phyloP scores from a whole-genome alignment of 2,113 vertebrate species.

The Plectropomus leopardus region DNA sequence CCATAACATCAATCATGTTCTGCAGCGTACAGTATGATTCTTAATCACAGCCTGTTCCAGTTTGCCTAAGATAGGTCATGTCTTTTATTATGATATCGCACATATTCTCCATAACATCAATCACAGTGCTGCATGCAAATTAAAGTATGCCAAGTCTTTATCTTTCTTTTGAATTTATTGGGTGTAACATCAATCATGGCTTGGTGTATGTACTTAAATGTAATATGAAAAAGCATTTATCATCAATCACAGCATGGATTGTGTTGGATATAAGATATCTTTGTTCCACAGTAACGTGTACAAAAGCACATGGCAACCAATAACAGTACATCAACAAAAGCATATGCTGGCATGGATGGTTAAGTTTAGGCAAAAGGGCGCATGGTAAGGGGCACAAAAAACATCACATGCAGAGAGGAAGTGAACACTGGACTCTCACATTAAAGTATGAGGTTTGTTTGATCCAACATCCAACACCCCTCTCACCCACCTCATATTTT shows the following conservation, averaged over 20 bases:
- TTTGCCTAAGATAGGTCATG: constrained; percentile 7
- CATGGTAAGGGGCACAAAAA: too few relatives aligned
- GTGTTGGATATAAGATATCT: not conserved
- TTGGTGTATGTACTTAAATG: not conserved
- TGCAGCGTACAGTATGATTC: constrained; percentile 13
- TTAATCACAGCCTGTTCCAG: constrained; percentile 29
- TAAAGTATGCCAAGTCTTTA: not conserved
- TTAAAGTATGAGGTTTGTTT: too few relatives aligned
- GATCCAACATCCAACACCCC: too few relatives aligned
- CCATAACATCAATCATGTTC: constrained; percentile 48
- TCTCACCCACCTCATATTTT: too few relatives aligned
- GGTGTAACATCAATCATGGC: constrained; percentile 27
- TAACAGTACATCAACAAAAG: too few relatives aligned
- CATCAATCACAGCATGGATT: not conserved
- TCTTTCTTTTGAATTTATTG: constrained; percentile 5
- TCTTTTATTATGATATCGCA: constrained; percentile 20
- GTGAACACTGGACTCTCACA: too few relatives aligned
- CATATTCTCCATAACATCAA: constrained; percentile 13
- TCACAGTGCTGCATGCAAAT: constrained; percentile 8
- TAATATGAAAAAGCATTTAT: not conserved
- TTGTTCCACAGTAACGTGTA: not conserved
- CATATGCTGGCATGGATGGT: too few relatives aligned
- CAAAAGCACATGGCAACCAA: too few relatives aligned
- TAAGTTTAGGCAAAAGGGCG: too few relatives aligned
- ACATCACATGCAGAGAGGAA: too few relatives aligned